phyloP scores from a whole-genome alignment of 2,113 vertebrate genomes.

The Bos indicus region DNA sequence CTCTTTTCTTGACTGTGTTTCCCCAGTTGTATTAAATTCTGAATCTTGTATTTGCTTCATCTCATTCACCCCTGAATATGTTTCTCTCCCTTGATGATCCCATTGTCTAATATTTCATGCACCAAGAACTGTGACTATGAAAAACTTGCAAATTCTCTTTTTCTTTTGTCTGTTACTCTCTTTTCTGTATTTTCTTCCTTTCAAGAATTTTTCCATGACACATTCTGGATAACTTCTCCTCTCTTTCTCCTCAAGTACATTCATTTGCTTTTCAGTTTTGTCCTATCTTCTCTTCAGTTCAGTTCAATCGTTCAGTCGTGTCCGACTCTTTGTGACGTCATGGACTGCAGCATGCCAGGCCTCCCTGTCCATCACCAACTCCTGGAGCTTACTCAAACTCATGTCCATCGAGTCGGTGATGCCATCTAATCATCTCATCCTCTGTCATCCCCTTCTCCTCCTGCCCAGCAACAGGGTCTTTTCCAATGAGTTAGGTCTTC shows the following conservation, averaged over 20 bases:
- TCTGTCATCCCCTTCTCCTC: not conserved
- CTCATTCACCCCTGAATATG: fast-evolving
- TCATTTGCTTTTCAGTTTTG: not conserved
- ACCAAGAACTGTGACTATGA: not conserved
- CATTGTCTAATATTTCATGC: too few relatives aligned
- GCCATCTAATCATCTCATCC: not conserved
- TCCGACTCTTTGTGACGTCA: not conserved
- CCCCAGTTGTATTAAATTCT: not conserved
- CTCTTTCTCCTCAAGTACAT: not conserved
- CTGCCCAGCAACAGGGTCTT: not conserved
- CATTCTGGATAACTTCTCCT: not conserved
- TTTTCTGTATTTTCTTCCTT: too few relatives aligned
- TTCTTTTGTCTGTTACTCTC: too few relatives aligned
- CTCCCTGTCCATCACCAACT: not conserved
- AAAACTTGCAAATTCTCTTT: too few relatives aligned
- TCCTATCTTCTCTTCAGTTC: not conserved
- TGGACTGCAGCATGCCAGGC: fast-evolving
- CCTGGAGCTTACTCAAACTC: fast-evolving
- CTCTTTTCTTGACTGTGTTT: not conserved
- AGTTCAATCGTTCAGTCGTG: fast-evolving
- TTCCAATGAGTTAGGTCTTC: not conserved
- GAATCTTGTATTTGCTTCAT: not conserved
- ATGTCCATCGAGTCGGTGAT: not conserved
- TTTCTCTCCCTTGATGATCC: not conserved
- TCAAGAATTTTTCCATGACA: not conserved